phyloP scores from a whole-genome alignment of 1,140 invertebrate genomes.

The Camponotus vicinus region DNA sequence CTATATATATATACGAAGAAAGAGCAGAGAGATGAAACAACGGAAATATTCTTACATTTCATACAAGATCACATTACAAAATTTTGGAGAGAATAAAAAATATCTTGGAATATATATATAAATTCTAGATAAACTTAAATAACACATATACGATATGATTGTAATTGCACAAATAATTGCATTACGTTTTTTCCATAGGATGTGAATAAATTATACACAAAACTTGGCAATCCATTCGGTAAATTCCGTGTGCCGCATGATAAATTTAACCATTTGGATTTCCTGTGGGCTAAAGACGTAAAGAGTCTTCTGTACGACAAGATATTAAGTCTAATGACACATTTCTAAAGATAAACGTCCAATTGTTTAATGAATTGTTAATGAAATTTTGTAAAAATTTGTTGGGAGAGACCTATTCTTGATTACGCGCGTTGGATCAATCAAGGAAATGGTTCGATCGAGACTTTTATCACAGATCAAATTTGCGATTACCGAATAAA shows the following conservation, averaged over 20 bases:
- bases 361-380: too few relatives aligned
- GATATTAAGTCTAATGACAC: conserved; percentile 31
- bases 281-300: conserved; percentile 89
- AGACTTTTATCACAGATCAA: too few relatives aligned
- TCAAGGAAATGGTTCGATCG: too few relatives aligned
- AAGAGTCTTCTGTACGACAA: conserved; percentile 87
- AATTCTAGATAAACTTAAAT: too few relatives aligned
- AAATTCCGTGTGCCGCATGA: conserved; percentile 86
- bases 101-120: too few relatives aligned
- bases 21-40: not conserved
- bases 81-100: not conserved
- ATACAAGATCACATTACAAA: too few relatives aligned
- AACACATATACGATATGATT: not conserved
- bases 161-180: not conserved
- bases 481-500: too few relatives aligned
- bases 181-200: conserved; percentile 75
- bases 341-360: not conserved
- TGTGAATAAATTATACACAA: conserved; percentile 77
- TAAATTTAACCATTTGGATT: conserved; percentile 90
- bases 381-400: too few relatives aligned
- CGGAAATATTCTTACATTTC: too few relatives aligned
- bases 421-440: too few relatives aligned
- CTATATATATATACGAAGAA: not conserved
- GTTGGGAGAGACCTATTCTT: too few relatives aligned
- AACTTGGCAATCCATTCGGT: conserved; percentile 85